These are phyloP conservation scores for Bruchidius siliquastri DNA, from an alignment of 2,888 invertebrate genomes.

Conservation along the genomic window DNA sequence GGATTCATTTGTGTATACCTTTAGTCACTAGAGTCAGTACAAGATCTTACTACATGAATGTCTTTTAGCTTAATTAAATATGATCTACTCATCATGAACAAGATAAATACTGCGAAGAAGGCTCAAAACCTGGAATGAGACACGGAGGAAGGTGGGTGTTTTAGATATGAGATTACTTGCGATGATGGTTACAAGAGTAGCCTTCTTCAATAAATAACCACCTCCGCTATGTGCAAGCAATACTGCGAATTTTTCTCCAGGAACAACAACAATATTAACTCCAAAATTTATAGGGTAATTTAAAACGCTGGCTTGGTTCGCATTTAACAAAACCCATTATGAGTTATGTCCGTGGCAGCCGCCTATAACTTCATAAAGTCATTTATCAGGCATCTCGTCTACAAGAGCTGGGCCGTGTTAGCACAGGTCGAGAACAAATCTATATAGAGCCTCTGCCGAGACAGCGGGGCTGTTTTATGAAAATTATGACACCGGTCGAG, in stretches of 20 bases:
- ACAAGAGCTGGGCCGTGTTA: conserved; percentile 24
- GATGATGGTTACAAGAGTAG: neutral
- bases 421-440: conserved; percentile 30
- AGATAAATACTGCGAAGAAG: neutral
- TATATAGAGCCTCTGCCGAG: conserved; percentile 33
- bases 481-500: conserved; percentile 23
- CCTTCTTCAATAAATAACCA: neutral
- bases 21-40: no score
- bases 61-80: no score
- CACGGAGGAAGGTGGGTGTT: neutral
- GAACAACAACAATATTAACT: neutral
- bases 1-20: no score
- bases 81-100: no score
- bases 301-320: neutral
- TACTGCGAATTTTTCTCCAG: neutral
- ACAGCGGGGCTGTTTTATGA: conserved; percentile 23
- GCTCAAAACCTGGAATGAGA: neutral
- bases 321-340: conserved; percentile 2
- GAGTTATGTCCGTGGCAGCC: conserved; percentile 3
- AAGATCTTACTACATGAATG: no score
- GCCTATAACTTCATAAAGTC: conserved; percentile 12
- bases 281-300: conserved; percentile 1
- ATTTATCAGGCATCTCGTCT: conserved; percentile 23
- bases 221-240: neutral
- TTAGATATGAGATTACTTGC: neutral